Evolutionary conservation across 2,113 vertebrate species (phyloP), one percentile per base, ranked within the genome.

Genomic region (Scartelaos histophorus): DNA sequence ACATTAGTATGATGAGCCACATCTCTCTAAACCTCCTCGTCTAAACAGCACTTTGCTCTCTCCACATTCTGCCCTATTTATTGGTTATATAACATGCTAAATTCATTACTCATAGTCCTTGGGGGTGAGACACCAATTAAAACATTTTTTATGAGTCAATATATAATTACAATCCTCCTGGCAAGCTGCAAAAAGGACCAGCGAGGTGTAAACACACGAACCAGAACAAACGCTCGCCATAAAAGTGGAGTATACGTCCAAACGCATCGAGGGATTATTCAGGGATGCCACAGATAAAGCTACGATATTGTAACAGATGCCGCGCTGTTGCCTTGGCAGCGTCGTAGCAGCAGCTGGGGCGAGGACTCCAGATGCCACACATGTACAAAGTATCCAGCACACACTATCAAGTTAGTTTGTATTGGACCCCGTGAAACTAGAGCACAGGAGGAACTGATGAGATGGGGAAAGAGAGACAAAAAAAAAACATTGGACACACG

Each of bases 341-440:
- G 74, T 79, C 82, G 46, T 70, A 34, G 73, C 70, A 87, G 80
- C 88, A 91, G 86, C 87, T 91, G 88, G 84, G 84, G 78, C 64
- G 66, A 70, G 57, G 76, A 71, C 65, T 58, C 68, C 82, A 87
- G 82, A 84, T 89, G 76, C 70, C 75, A 62, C 67, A 58, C 71
- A 76, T 62, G 74, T 66, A 73, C 35, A 80, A 13, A 24, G 45
- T 69, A 6, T 73, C 57, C 24, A 16, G 7, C 24, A 38, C 53
- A 57, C 68, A 43, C 38, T 66, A 51, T 58, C 61, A 72, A 71
- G 70, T 51, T 61, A 79, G 66, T 77, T 81, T 76, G 73, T 53
- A 73, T 58, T n/a, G 61, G 67, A 73, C 22, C 5, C 43, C 45
- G 78, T 82, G 78, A 73, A 86, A 82, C 13, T 21, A 17, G 19